phyloP scores from a whole-genome alignment of 2,888 invertebrate species.

The Nemapogon koenigi region DNA sequence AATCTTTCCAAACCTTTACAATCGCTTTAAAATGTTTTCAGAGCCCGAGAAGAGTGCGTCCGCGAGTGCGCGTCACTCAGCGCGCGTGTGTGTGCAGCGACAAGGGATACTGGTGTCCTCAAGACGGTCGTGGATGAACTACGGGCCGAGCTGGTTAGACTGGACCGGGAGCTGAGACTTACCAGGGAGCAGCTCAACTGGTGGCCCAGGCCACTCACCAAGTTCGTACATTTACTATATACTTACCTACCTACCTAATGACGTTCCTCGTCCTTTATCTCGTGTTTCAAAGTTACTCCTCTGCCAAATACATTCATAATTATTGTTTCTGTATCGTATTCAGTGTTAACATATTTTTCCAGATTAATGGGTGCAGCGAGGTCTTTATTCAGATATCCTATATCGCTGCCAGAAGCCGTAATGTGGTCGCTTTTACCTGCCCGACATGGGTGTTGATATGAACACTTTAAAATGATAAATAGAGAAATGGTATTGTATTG shows the following conservation, averaged over 20 bases:
- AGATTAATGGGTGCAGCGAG: conserved; percentile 24
- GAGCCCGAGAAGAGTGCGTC: conserved; percentile 21
- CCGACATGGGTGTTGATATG: conserved; percentile 34
- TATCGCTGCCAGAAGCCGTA: conserved; percentile 35
- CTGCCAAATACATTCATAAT: not conserved
- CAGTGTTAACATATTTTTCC: too few relatives aligned
- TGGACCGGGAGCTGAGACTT: conserved; percentile 23
- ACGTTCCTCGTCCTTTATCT: not conserved
- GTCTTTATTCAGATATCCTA: conserved; percentile 31
- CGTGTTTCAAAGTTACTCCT: not conserved
- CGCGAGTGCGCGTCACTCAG: conserved; percentile 18
- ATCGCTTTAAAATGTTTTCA: conserved; percentile 11
- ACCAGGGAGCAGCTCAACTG: conserved; percentile 36
- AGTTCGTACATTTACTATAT: conserved; percentile 22
- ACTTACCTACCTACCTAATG: not conserved
- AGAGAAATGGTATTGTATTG: too few relatives aligned
- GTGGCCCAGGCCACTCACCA: conserved; percentile 46
- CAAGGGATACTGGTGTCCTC: conserved; percentile 19
- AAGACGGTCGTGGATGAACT: conserved; percentile 20
- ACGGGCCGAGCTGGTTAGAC: conserved; percentile 21
- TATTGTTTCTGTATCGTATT: not conserved
- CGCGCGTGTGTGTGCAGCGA: conserved; percentile 17
- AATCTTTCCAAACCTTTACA: not conserved
- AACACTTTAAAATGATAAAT: too few relatives aligned
- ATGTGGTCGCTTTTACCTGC: conserved; percentile 44